A percentile compares a stretch with the other conserved stretches of the same genome.
phyloP scores from a whole-genome alignment of 2,113 vertebrate species.

The Chionodraco myersi region DNA sequence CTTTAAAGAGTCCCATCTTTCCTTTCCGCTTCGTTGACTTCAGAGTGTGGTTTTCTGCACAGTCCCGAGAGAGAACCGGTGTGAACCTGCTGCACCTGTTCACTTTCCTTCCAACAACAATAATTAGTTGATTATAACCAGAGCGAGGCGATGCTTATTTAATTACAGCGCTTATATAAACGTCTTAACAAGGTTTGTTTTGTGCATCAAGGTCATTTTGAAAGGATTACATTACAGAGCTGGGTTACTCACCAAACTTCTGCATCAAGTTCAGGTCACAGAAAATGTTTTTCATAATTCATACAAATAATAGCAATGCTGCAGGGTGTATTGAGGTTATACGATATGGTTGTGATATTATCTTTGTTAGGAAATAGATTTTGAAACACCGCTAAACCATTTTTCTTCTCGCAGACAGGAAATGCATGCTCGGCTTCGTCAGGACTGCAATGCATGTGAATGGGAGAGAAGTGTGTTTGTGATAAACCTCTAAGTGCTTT shows the following conservation, averaged over 20 bases:
- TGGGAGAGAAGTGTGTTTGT: too few species aligned
- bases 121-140: slow-evolving; percentile 41
- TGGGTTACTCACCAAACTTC: neutral
- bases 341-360: too few species aligned
- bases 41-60: neutral
- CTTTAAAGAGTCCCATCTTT: neutral
- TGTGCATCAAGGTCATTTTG: neutral
- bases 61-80: slow-evolving; percentile 41
- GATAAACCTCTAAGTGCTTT: too few species aligned
- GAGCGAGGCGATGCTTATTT: neutral
- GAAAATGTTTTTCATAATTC: too few species aligned
- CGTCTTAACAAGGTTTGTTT: neutral
- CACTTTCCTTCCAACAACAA: slow-evolving; percentile 15
- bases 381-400: too few species aligned
- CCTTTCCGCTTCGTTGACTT: slow-evolving; percentile 1
- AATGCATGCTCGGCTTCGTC: too few species aligned
- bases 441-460: too few species aligned
- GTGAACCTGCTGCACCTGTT: slow-evolving; percentile 18
- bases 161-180: slow-evolving; percentile 19
- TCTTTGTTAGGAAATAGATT: too few species aligned
- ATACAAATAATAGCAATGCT: too few species aligned
- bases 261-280: neutral
- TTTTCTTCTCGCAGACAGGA: too few species aligned
- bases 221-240: neutral
- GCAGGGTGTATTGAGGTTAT: too few species aligned